Conservation (phyloP, 2,113 vertebrate genomes). For the Aphyosemion australe region DNA sequence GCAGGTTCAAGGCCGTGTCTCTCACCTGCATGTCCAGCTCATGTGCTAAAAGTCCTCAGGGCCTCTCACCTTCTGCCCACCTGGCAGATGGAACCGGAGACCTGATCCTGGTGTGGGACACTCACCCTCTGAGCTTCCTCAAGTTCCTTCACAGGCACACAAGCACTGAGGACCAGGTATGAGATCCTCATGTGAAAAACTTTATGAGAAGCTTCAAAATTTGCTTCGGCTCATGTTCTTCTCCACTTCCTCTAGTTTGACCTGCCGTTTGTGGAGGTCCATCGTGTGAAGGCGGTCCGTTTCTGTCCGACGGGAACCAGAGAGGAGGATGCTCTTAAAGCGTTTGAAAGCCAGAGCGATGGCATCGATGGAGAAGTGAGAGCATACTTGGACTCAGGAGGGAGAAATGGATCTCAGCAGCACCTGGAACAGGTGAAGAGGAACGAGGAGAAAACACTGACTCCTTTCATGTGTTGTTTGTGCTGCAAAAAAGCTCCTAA, state of each 20-base stretch:
- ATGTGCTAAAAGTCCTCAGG: constrained; percentile 81
- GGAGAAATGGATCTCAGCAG: constrained; percentile 63
- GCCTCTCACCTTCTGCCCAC: constrained; percentile 84
- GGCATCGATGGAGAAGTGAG: constrained; percentile 25
- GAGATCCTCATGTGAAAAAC: background rate
- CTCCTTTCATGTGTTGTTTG: constrained; percentile 60
- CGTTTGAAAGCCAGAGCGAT: background rate
- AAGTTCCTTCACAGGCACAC: constrained; percentile 82
- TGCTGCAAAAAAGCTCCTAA: constrained; percentile 65
- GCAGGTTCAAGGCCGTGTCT: constrained; percentile 78
- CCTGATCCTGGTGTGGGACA: constrained; percentile 83
- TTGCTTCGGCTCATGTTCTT: background rate
- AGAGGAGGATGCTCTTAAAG: constrained; percentile 48
- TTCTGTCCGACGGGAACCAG: constrained; percentile 63
- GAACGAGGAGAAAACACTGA: constrained; percentile 20
- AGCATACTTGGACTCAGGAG: constrained; percentile 15
- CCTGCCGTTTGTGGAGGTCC: constrained; percentile 84
- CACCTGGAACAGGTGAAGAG: constrained; percentile 34
- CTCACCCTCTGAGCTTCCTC: constrained; percentile 76
- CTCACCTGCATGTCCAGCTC: constrained; percentile 86
- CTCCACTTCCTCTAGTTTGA: constrained; percentile 75
- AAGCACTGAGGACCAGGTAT: constrained; percentile 81
- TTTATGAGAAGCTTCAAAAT: background rate
- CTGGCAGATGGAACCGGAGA: constrained; percentile 85
- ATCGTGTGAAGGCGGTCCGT: constrained; percentile 80